Base-by-base conservation (phyloP, 2,113 vertebrate genomes). In the Passerina amoena region DNA sequence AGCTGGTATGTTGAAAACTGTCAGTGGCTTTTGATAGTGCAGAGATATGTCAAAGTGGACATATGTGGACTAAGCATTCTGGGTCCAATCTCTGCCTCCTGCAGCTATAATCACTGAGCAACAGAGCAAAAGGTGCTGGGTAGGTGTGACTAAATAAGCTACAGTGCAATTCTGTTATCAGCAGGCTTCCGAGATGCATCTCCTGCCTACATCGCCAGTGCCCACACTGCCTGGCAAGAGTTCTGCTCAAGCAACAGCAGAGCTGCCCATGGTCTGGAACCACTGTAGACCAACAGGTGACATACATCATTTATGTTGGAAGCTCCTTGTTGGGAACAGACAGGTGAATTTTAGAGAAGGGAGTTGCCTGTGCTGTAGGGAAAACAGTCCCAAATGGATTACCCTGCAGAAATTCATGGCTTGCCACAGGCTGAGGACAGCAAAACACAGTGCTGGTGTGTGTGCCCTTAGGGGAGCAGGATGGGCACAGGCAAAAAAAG, bases 191-290 rank as follows among this genome's bases (percentile, higher is more conserved):
- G 8, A 60, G 22, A 0, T 5, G 9, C 60, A 38, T 8, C 64
- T 54, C 17, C 51, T 19, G 2, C 1, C 10, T 6, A 35, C 17
- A 6, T 1, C 12, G 24, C 48, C 70, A 12, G 56, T 3, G 2
- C 5, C 25, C 37, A 9, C 8, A 1, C n/a, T 53, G 45, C 48
- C 71, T 65, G 65, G 6, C 57, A 30, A 19, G 28, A 21, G 28
- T 3, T 35, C 16, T 73, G 40, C 75, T 73, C 23, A 9, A 33
- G 53, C 24, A 75, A 21, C 13, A 70, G 44, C 63, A 77, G 47
- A 64, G 66, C 54, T 5, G 14, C 12, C 14, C 16, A 1, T 3
- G 11, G 40, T 24, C 30, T 59, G 1, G 1, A 78, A 33, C 18
- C 13, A 2, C 23, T 40, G 11, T 33, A 81, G 81, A 33, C 10